Percentiles rank a stretch among this genome's conserved stretches.
Conservation (phyloP, 2,113 vertebrate species). For the Hippocampus barbouri region DNA sequence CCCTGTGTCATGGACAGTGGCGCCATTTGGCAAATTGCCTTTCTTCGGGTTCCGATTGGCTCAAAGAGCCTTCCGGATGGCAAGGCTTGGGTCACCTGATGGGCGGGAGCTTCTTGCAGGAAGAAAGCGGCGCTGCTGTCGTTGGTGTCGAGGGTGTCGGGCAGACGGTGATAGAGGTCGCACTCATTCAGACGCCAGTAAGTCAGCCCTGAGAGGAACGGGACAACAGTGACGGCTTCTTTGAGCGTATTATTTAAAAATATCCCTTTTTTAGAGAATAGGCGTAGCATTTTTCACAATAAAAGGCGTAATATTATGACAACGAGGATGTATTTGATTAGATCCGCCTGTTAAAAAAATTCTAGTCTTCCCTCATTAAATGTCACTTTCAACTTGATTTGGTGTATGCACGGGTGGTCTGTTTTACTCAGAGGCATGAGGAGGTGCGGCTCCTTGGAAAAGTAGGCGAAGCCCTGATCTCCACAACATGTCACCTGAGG, state of each 20-base stretch:
- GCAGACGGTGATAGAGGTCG: constrained; percentile 80
- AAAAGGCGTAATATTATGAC: too few species aligned
- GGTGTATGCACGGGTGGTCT: too few species aligned
- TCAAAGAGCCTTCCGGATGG: background rate
- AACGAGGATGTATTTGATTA: too few species aligned
- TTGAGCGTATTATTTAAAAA: too few species aligned
- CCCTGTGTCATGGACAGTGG: too few species aligned
- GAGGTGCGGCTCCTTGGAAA: background rate
- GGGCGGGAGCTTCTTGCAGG: constrained; percentile 60
- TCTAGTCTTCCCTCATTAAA: too few species aligned
- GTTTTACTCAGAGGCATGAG: too few species aligned
- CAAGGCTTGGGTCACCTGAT: constrained; percentile 66
- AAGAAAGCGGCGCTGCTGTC: constrained; percentile 37
- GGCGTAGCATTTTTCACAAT: too few species aligned
- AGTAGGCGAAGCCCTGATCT: background rate
- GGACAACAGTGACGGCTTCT: background rate
- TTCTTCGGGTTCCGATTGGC: background rate
- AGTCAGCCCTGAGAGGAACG: constrained; percentile 74
- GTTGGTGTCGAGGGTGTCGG: constrained; percentile 74
- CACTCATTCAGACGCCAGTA: constrained; percentile 88
- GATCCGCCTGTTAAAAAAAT: too few species aligned
- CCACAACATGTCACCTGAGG: constrained; percentile 77
- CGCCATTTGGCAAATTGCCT: background rate
- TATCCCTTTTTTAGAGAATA: too few species aligned
- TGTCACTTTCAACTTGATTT: too few species aligned